Conservation (phyloP, 2,797 vertebrate genomes). For the Saxicola maurus region DNA sequence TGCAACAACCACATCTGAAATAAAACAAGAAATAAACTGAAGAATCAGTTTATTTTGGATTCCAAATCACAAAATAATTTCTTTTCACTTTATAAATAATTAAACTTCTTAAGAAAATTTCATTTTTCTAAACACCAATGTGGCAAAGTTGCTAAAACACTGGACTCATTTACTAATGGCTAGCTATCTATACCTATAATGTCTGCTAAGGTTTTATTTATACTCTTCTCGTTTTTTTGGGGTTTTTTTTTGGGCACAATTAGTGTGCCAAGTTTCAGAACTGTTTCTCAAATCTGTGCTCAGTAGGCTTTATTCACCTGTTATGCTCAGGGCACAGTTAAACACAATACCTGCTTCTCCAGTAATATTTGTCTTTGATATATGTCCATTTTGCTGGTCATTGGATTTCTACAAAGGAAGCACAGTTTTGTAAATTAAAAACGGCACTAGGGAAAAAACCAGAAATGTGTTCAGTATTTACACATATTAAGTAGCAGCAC, state of each 20-base stretch:
- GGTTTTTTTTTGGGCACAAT: background rate
- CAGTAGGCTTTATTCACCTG: background rate
- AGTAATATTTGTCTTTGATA: constrained; percentile 59
- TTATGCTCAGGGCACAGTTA: background rate
- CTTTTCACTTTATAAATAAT: background rate
- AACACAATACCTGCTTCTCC: constrained; percentile 72
- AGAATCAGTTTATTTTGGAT: background rate
- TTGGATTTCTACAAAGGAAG: constrained; percentile 76
- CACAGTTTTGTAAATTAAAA: constrained; percentile 11
- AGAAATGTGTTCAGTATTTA: background rate
- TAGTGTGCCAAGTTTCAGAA: background rate
- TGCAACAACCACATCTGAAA: background rate
- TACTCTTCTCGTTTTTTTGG: background rate
- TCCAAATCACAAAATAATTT: background rate
- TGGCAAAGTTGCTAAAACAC: background rate
- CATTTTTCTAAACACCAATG: background rate
- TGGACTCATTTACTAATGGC: background rate
- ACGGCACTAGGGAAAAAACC: background rate
- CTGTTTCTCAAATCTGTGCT: background rate
- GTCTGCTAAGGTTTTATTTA: background rate
- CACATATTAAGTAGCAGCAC: background rate
- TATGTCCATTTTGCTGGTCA: constrained; percentile 83
- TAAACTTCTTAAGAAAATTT: background rate
- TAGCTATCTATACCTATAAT: background rate
- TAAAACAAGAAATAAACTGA: background rate